Evolutionary conservation across 1,140 invertebrate species (phyloP).

Genomic region (Polypedilum pembai): DNA sequence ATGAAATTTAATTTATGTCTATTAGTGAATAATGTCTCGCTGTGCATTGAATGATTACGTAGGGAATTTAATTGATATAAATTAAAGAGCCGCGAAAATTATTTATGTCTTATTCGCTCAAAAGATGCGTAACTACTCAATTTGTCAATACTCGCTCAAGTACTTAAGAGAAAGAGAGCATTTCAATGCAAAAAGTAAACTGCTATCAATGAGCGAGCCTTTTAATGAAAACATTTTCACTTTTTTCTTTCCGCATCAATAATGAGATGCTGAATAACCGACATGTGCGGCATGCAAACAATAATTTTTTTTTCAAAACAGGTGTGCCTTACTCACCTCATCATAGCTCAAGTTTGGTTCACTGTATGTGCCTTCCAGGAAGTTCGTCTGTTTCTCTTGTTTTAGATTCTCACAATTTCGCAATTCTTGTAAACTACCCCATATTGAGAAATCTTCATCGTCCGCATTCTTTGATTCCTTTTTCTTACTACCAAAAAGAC

Average conservation of each 20-base stretch:
- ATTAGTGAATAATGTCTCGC: not conserved
- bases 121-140: not conserved
- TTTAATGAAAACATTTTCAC: not conserved
- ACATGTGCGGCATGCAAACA: not conserved
- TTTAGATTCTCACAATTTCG: constrained; percentile 36
- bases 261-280: constrained; percentile 11
- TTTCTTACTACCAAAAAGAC: constrained; percentile 24
- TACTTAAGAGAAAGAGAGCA: not conserved
- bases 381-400: not conserved
- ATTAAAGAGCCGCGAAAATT: not conserved
- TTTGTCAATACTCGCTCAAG: not conserved
- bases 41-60: not conserved
- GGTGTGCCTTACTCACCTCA: not conserved
- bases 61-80: constrained; percentile 5
- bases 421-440: constrained; percentile 55
- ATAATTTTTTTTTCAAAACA: constrained; percentile 30
- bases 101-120: not conserved
- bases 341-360: constrained; percentile 40
- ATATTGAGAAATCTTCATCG: constrained; percentile 42
- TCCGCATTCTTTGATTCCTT: constrained; percentile 35
- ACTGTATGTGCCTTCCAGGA: constrained; percentile 40
- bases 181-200: too few relatives aligned
- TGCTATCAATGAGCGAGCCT: not conserved
- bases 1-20: constrained; percentile 3
- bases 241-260: not conserved